Base-by-base conservation (phyloP, 2,888 invertebrate genomes). In the Volucella inanis region DNA sequence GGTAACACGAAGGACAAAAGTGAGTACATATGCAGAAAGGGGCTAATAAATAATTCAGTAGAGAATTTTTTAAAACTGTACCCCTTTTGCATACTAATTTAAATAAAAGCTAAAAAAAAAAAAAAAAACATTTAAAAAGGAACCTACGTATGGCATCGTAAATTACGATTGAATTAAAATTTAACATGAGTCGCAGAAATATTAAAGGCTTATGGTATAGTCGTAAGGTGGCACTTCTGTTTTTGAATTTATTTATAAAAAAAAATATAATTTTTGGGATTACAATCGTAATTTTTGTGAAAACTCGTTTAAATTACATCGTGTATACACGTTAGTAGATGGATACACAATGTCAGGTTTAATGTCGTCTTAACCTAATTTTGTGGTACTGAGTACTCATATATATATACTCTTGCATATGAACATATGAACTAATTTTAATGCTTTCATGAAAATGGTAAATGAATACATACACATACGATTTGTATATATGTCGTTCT, bases 341-440 rank as follows among this genome's bases (percentile, higher is more conserved):
- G 15, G 31, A 11, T 54, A 47, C 43, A 12, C 8, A 57, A 62
- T 64, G 50, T 45, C 62, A 74, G 64, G 62, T 79, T 79, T 72
- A 79, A 70, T 74, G 62, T 79, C 83, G 78, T 78, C 78, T 78
- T 83, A 79, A 79, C 83, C 79, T 57, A 83, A 62, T 64, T 83
- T 39, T 45, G 52, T n/a, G 38, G 74, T 59, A 50, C 52, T 57
- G 45, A 78, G 57, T 74, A 79, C 64, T 57, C 68, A 80, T 84
- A 71, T 70, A 59, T 78, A 67, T 80, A 65, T 75, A 79, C 52
- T 43, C 65, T 71, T 84, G 75, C 71, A 79, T 75, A 84, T 84
- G 70, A 76, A 52, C 57, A 84, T 64, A 68, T 55, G 67, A 54
- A 47, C 22, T 59, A 64, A 79, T 75, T 61, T 65, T 62, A n/a